Evolutionary conservation across 2,888 invertebrate genomes (phyloP), one percentile per base, ranked within the genome.

Genomic region (Nomada fabriciana): DNA sequence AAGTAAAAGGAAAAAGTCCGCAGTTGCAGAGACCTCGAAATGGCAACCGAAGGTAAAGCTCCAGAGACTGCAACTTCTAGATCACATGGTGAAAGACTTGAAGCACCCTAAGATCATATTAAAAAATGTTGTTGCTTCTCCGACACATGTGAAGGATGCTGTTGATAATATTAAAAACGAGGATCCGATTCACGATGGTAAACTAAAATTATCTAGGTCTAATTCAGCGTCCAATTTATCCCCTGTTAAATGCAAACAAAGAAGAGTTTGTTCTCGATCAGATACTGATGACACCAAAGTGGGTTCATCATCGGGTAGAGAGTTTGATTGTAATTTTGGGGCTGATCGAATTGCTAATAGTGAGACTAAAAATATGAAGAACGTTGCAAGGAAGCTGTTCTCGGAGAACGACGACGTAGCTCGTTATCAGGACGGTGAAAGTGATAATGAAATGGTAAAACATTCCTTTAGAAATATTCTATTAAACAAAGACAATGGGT

Each of bases 11-110:
- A 89, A 87, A 18, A 88, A 88, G 18, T 89, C 89, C 2, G 88
- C 90, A 0, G 87, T 91, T n/a, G 89, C 90, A 9, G 90, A 89
- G 23, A 89, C 88, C 20, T 81, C 89, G 0, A 91, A 88, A 52
- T 93, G 93, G 92, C 94, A 94, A 64, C 94, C 94, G 3, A 91
- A 91, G 65, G 94, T 94, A 0, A 92, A 92, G 50, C 79, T 94
- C 1, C 90, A 92, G 29, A 88, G 94, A 10, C 90, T 91, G 1
- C 89, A 90, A 86, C 88, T 91, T 0, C 70, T 94, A 11, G 94
- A 94, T 57, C 90, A 90, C 18, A 93, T 94, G 90, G 93, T 92
- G 0, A 93, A 90, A 59, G 91, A 93, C 71, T 71, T 91, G 2
- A 91, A 91, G 20, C 88, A 90, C 50, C 89, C 90, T 60, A 92